A percentile compares a stretch with the other conserved stretches of the same genome.
These are phyloP conservation scores for Muntiacus muntjak DNA, from an alignment of 2,113 vertebrate genomes.

Conservation along the genomic window DNA sequence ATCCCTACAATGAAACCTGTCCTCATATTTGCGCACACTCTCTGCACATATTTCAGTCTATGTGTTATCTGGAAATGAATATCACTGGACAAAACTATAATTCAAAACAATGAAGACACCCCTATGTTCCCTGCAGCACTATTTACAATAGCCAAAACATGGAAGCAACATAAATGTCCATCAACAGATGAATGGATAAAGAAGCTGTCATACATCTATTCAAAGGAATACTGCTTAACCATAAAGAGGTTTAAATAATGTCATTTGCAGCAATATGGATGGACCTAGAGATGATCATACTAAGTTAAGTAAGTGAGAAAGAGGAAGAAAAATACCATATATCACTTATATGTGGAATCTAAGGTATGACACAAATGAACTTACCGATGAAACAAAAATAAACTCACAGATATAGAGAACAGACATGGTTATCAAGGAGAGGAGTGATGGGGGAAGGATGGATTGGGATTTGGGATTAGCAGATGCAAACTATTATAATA, in stretches of 20 bases:
- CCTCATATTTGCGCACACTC: background rate
- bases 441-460: background rate
- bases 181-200: background rate
- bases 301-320: background rate
- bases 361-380: background rate
- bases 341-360: background rate
- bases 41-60: background rate
- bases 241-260: background rate
- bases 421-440: background rate
- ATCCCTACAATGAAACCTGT: background rate
- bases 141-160: background rate
- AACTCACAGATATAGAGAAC: background rate
- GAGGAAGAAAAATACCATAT: background rate
- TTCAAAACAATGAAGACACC: background rate
- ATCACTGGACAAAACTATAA: background rate
- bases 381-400: background rate
- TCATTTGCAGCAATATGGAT: background rate
- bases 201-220: background rate
- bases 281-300: background rate
- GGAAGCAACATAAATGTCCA: background rate
- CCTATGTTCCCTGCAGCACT: background rate
- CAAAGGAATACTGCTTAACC: background rate
- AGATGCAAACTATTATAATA: background rate
- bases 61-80: background rate
- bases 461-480: background rate